phyloP scores from a whole-genome alignment of 2,113 vertebrate species.

The Tetrao urogallus region DNA sequence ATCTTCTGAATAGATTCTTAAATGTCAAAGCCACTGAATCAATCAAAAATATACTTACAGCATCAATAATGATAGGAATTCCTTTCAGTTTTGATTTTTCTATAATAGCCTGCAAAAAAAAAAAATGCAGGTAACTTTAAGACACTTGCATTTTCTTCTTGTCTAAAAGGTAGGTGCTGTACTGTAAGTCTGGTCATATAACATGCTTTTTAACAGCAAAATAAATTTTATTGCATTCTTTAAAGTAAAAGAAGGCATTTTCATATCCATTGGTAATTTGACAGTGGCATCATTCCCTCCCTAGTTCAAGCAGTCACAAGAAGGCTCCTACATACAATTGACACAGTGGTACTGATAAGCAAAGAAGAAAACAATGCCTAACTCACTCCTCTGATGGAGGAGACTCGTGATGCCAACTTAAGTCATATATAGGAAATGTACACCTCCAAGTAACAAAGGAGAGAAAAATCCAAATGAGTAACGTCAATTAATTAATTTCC shows the following conservation, averaged over 20 bases:
- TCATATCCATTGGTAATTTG: neutral
- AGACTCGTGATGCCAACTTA: neutral
- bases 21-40: neutral
- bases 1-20: neutral
- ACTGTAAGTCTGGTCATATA: neutral
- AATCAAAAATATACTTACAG: slow-evolving; percentile 84
- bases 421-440: neutral
- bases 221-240: neutral
- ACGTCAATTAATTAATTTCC: neutral
- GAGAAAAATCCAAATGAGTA: neutral
- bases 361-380: neutral
- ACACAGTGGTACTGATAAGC: neutral
- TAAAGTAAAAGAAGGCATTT: neutral
- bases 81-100: slow-evolving; percentile 88
- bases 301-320: neutral
- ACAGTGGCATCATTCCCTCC: neutral
- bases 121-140: neutral
- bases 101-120: slow-evolving; percentile 86
- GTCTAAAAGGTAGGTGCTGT: neutral
- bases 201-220: neutral
- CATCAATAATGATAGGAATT: slow-evolving; percentile 93
- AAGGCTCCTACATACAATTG: neutral
- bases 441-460: neutral
- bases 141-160: neutral
- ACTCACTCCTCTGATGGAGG: neutral